phyloP scores from a whole-genome alignment of 2,888 invertebrate genomes.

The Plagiodera versicolora region DNA sequence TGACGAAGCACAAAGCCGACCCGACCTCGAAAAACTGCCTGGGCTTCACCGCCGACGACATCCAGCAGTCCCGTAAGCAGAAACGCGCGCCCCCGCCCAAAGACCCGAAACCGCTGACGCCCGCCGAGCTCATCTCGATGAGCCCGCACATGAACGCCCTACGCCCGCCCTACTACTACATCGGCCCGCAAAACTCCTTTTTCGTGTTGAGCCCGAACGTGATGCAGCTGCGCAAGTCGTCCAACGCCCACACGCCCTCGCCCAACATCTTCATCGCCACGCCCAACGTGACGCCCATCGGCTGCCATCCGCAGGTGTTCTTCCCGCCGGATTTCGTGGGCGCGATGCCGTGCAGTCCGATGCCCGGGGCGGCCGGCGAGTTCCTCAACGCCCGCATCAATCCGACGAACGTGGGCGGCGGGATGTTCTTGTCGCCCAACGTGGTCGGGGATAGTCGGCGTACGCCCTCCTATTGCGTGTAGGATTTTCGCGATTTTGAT shows the following conservation, averaged over 20 bases:
- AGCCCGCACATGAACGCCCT: conserved; percentile 22
- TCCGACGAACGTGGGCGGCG: too few species aligned
- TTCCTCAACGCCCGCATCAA: conserved; percentile 28
- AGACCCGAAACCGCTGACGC: conserved; percentile 2
- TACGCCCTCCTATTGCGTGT: neutral
- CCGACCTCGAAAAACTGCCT: conserved; percentile 35
- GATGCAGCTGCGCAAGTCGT: conserved; percentile 28
- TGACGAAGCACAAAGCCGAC: conserved; percentile 41
- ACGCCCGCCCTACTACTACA: conserved; percentile 17
- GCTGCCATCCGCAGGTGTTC: conserved; percentile 25
- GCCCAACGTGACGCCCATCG: conserved; percentile 32
- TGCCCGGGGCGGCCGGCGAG: conserved; percentile 15
- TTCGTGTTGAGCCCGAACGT: conserved; percentile 4
- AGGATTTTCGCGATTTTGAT: neutral
- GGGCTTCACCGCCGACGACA: conserved; percentile 39
- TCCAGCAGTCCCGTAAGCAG: conserved; percentile 30
- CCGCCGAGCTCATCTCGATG: conserved; percentile 20
- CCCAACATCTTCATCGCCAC: conserved; percentile 22
- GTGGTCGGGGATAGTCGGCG: neutral
- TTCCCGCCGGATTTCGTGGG: conserved; percentile 40
- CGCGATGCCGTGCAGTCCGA: conserved; percentile 20
- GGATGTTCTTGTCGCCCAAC: conserved; percentile 17
- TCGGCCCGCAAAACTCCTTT: conserved; percentile 21
- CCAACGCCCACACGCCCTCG: conserved; percentile 30
- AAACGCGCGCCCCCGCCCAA: conserved; percentile 9